Evolutionary conservation across 2,797 vertebrate species (phyloP).

Genomic region (Cryptoprocta ferox): DNA sequence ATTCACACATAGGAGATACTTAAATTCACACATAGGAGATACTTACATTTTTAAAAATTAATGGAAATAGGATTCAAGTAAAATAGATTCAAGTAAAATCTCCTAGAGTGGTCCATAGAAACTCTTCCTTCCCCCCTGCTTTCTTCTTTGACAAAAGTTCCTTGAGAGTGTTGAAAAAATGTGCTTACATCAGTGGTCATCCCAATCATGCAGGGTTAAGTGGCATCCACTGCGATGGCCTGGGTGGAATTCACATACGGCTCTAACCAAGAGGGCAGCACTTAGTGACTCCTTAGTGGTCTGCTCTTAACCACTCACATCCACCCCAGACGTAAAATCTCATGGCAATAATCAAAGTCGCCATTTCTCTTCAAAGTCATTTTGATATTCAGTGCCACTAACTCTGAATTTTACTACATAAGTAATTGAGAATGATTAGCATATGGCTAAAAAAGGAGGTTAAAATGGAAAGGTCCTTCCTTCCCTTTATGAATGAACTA

Average conservation of each 20-base stretch:
- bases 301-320: neutral
- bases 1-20: neutral
- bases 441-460: neutral
- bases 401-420: neutral
- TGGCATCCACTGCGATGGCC: neutral
- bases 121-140: neutral
- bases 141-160: neutral
- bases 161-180: neutral
- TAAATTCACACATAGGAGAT: neutral
- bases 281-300: neutral
- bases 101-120: neutral
- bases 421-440: neutral
- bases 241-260: neutral
- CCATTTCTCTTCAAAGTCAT: neutral
- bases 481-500: neutral
- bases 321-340: neutral
- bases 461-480: neutral
- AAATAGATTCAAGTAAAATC: neutral
- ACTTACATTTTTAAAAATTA: neutral
- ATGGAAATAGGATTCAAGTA: neutral
- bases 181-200: neutral
- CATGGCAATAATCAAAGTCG: neutral
- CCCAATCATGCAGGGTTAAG: neutral
- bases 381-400: neutral
- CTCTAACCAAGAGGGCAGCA: neutral